Conservation (phyloP, 2,113 vertebrate genomes). For the Rhea americana region DNA sequence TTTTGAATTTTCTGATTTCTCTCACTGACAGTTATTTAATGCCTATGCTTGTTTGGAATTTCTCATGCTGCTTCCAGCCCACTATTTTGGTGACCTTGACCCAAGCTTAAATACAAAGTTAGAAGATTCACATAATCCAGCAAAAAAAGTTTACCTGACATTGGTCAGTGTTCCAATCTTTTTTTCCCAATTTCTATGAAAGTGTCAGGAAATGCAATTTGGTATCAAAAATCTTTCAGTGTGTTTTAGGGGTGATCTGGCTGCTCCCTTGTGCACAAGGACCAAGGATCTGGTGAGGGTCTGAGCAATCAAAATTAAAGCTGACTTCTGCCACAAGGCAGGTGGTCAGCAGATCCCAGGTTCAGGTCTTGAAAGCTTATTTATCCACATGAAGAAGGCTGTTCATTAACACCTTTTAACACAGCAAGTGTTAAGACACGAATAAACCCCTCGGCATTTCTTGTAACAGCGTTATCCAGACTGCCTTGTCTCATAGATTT, state of each 20-base stretch:
- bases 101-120: neutral
- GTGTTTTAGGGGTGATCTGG: neutral
- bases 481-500: neutral
- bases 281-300: neutral
- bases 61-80: neutral
- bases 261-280: no score
- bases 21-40: neutral
- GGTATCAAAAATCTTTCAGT: neutral
- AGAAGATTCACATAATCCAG: neutral
- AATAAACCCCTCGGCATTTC: neutral
- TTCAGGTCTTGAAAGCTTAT: neutral
- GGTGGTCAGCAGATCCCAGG: neutral
- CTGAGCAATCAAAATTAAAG: neutral
- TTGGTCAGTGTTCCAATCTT: neutral
- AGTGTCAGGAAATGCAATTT: neutral
- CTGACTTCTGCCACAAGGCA: neutral
- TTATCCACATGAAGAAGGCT: neutral
- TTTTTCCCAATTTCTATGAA: neutral
- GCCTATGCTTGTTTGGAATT: neutral
- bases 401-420: neutral
- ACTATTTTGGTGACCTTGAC: slow-evolving; percentile 4
- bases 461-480: neutral
- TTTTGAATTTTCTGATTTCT: neutral
- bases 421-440: neutral
- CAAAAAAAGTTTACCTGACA: neutral